Conservation (phyloP, 2,888 invertebrate species). For the Neoitamus cyanurus region DNA sequence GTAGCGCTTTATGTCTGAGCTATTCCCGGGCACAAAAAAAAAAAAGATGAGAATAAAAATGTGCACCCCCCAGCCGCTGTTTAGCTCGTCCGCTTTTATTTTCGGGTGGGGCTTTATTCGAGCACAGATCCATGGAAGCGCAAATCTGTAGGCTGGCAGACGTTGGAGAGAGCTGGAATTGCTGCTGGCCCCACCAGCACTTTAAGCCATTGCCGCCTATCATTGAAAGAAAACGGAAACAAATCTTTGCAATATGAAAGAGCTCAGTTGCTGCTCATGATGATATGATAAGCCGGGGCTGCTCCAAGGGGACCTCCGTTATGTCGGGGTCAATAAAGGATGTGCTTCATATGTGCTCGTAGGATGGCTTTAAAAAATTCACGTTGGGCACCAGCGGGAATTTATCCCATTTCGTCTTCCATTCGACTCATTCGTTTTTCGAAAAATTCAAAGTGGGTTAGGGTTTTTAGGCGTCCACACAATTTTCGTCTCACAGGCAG, state of each 20-base stretch:
- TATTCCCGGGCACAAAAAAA: not conserved
- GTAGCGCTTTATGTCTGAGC: not conserved
- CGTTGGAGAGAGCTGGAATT: not conserved
- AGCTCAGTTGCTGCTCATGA: constrained; percentile 15
- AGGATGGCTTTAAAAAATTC: not conserved
- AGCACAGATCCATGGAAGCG: not conserved
- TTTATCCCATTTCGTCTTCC: not conserved
- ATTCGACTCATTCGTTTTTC: not conserved
- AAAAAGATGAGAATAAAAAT: not conserved
- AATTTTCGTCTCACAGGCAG: not conserved
- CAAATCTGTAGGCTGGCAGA: not conserved
- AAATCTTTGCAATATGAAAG: constrained; percentile 3
- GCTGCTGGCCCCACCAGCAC: not conserved
- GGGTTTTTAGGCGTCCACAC: not conserved
- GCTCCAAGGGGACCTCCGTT: not conserved
- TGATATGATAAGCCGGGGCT: constrained; percentile 3
- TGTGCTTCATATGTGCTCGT: not conserved
- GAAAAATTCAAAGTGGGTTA: not conserved
- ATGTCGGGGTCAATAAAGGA: constrained; percentile 8
- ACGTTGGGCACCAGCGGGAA: not conserved
- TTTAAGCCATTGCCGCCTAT: constrained; percentile 35
- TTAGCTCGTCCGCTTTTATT: not conserved
- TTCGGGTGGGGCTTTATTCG: not conserved
- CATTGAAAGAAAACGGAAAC: constrained; percentile 24
- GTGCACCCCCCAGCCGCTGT: not conserved